Evolutionary conservation across 2,113 vertebrate species (phyloP), one percentile per base, ranked within the genome.

Genomic region (Cavia porcellus): DNA sequence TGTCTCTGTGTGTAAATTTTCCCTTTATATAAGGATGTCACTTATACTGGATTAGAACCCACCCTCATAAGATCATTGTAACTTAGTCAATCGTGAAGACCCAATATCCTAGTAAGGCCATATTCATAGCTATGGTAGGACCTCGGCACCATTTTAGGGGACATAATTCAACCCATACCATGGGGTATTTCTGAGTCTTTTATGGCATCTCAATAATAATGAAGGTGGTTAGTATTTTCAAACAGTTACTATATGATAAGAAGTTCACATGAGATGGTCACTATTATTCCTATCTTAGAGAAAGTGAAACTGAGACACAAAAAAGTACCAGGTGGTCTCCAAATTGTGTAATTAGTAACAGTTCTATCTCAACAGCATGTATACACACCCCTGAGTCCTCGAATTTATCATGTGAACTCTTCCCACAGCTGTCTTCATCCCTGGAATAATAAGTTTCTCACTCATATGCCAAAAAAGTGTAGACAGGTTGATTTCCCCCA

Each of bases 301-400:
- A 95, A 97, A 64, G 95, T 35, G 25, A 96, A 82, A 79, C 32
- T 42, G 75, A 92, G 59, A 38, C 75, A 85, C 12, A 66, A 32
- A 88, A 81, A 25, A 19, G 52, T 70, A 22, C 32, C 70, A n/a
- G n/a, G 9, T 50, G 3, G 28, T 62, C 55, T 79, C 66, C n/a
- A 25, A 66, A 64, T 70, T 50, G 32, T 14, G 30, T 25, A 61
- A 86, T 83, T 25, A 74, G 24, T 25, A 8, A 35, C 50, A 17
- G 25, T 64, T 55, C 42, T 50, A 20, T 59, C 35, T 89, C 77
- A 50, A 9, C 57, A 32, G 7, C 55, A 19, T 38, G 47, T 11
- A 57, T 30, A 11, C 7, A 38, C 45, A 38, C 28, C 50, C 13
- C 64, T 55, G 42, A n/a, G 17, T 22, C 42, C 52, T 90, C 38